Evolutionary conservation across 2,113 vertebrate genomes (phyloP).

Genomic region (Plectropomus leopardus): DNA sequence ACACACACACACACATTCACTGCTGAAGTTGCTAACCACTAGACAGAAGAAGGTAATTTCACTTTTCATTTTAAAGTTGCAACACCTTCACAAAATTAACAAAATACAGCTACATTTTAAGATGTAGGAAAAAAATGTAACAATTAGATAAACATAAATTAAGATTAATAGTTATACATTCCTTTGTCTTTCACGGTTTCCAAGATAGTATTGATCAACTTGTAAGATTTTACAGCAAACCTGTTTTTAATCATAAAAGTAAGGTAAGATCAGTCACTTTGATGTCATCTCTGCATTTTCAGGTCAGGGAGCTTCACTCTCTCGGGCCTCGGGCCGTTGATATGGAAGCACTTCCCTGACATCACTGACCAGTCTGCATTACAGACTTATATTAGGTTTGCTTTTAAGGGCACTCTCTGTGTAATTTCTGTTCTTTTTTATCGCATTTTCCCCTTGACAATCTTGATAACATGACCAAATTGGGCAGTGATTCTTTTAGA

Average conservation of each 20-base stretch:
- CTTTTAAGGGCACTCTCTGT: slow-evolving; percentile 20
- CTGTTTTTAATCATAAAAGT: background rate
- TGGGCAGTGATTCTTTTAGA: slow-evolving; percentile 35
- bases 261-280: slow-evolving; percentile 9
- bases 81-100: too few species aligned
- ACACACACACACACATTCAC: too few species aligned
- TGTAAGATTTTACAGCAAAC: too few species aligned
- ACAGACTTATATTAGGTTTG: background rate
- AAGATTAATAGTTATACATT: too few species aligned
- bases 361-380: slow-evolving; percentile 1
- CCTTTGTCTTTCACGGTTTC: too few species aligned
- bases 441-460: background rate
- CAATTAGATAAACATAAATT: too few species aligned
- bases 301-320: slow-evolving; percentile 39
- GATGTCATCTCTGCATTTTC: slow-evolving; percentile 31
- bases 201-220: too few species aligned
- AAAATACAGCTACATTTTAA: too few species aligned
- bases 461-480: slow-evolving; percentile 44
- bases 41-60: too few species aligned
- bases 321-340: slow-evolving; percentile 8
- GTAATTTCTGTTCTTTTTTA: background rate
- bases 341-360: slow-evolving; percentile 15
- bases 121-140: too few species aligned
- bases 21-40: too few species aligned
- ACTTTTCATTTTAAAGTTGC: too few species aligned